Conservation (phyloP, 2,113 vertebrate genomes). For the Vicugna pacos region DNA sequence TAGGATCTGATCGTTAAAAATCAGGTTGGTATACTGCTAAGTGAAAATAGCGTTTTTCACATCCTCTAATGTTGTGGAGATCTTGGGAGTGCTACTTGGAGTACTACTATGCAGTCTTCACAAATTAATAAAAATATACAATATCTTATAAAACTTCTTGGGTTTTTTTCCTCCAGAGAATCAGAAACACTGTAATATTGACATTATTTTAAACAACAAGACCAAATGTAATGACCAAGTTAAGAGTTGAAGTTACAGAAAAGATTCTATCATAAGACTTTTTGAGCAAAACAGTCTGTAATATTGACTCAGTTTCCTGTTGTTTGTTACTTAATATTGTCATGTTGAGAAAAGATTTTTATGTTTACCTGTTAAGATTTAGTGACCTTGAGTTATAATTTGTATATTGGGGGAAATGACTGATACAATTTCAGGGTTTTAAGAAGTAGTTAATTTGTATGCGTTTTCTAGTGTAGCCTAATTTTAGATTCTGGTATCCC, state of each 20-base stretch:
- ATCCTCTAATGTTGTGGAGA: background rate
- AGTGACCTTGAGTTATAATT: conserved; percentile 47
- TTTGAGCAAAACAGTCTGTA: conserved; percentile 15
- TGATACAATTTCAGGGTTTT: background rate
- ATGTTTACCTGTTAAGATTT: conserved; percentile 31
- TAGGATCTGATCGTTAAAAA: conserved; percentile 29
- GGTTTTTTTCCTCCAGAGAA: background rate
- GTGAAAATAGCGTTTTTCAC: conserved; percentile 33
- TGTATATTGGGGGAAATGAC: background rate
- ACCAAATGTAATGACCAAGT: conserved; percentile 48
- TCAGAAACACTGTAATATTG: conserved; percentile 46
- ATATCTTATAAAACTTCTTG: background rate
- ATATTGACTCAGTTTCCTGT: conserved; percentile 48
- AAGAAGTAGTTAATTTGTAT: conserved; percentile 34
- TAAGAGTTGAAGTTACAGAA: conserved; percentile 56
- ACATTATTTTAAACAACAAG: conserved; percentile 48
- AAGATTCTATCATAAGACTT: conserved; percentile 50
- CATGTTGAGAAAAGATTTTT: conserved; percentile 55
- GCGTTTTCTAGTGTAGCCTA: conserved; percentile 17
- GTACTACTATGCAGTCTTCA: background rate
- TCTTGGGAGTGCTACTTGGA: conserved; percentile 28
- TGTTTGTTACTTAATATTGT: conserved; percentile 59
- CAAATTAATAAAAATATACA: conserved; percentile 39
- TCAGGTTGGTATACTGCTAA: background rate
- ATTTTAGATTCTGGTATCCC: conserved; percentile 56